Conservation (phyloP, 2,888 invertebrate genomes). For the Tenthredo mesomela region DNA sequence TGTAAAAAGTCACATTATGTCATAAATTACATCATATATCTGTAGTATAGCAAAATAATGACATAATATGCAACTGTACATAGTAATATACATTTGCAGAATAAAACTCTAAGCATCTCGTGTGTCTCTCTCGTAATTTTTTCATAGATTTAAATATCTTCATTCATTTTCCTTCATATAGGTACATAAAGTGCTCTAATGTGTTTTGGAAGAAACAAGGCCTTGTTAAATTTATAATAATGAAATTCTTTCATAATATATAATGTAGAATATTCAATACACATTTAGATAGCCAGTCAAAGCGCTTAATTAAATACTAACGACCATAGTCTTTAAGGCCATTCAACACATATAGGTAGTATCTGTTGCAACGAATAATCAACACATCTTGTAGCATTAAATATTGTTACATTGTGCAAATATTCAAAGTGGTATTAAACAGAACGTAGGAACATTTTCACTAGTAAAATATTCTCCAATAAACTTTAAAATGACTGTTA, state of each 20-base stretch:
- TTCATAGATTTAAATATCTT: not conserved
- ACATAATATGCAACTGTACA: not conserved
- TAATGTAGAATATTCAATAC: conserved; percentile 28
- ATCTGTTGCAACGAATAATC: conserved; percentile 4
- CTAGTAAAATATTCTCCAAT: not conserved
- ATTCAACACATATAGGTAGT: not conserved
- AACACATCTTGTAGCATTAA: not conserved
- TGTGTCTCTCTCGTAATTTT: conserved; percentile 12
- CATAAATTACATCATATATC: not conserved
- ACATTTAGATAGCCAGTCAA: conserved; percentile 50
- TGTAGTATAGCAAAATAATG: not conserved
- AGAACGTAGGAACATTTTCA: not conserved
- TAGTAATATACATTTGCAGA: not conserved
- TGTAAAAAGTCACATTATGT: not conserved
- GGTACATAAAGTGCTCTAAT: conserved; percentile 19
- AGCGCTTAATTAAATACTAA: conserved; percentile 38
- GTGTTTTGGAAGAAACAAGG: conserved; percentile 41
- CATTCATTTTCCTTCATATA: conserved; percentile 41
- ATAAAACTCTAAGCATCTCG: conserved; percentile 16
- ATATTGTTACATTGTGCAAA: conserved; percentile 17
- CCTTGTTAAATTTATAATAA: conserved; percentile 17
- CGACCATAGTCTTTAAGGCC: conserved; percentile 42
- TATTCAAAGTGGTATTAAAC: not conserved
- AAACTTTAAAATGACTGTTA: not conserved
- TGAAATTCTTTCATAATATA: conserved; percentile 30